Evolutionary conservation across 2,888 invertebrate species (phyloP), one percentile per base, ranked within the genome.

Genomic region (Tubiluchus corallicola): DNA sequence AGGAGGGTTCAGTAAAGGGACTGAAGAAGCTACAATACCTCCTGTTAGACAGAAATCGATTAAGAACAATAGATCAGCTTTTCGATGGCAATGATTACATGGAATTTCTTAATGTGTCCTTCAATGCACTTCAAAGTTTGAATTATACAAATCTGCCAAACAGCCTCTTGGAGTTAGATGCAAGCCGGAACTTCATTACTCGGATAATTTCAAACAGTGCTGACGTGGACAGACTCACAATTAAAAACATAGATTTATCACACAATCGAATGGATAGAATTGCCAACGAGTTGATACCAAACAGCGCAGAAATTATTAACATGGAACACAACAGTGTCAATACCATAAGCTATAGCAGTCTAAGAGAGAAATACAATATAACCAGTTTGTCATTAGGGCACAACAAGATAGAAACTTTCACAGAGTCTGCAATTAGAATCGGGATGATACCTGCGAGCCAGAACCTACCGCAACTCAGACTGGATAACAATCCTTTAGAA

Each of bases 401-500:
- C 17, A 48, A 48, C 42, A 3, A n/a, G 13, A 17, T 48, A 13
- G 16, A 3, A 4, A n/a, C 29, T 3, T 3, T 48, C 13, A 18
- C 41, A 13, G 40, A 16, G 15, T 13, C 4, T 5, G 9, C 38
- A 15, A 16, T 46, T 4, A 47, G 17, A 29, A 17, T 45, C 17
- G 29, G 9, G n/a, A 17, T 37, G 38, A 3, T n/a, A 13, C 17
- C 37, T 15, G 20, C 16, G 4, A 37, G 41, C 48, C 76, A 75
- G 62, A 69, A 74, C 18, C 70, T 81, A 47, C 80, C 82, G 3
- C 79, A 82, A 64, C 82, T 84, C 63, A 78, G 78, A 60, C 76
- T 85, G 49, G 82, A 80, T 41, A 78, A 78, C 51, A 87, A 87
- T 66, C 82, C 83, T 45, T 77, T 82, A 59, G 74, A 79, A 56